Base-by-base conservation (phyloP, 2,888 invertebrate species). In the Eupeodes luniger region DNA sequence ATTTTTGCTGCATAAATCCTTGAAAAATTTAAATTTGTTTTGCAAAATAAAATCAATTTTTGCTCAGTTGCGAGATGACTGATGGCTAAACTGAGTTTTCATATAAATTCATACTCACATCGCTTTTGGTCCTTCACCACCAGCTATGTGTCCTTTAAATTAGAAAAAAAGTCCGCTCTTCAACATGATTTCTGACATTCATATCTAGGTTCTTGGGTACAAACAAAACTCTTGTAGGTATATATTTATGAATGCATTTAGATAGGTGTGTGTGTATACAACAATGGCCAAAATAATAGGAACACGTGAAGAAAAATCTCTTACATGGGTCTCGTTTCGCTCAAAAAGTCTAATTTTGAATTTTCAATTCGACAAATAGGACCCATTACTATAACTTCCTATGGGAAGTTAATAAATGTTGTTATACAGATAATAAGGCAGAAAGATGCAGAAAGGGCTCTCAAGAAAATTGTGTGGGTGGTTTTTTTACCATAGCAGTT, bases 1-100 rank as follows among this genome's bases (percentile, higher is more conserved):
- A 16, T 19, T 44, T 16, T 6, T 64, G 64, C 47, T 34, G 47
- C 40, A 44, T 36, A 61, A 78, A 75, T 84, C 79, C 84, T 80
- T 84, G 80, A 76, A 80, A 64, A 84, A 80, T 84, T 74, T 55
- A 69, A 83, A 83, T 74, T 74, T 77, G 76, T 51, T 72, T 70
- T 64, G 27, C 12, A 78, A 81, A 81, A 78, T 36, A 74, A 74
- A 85, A 85, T 85, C 74, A 85, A 81, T 85, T 85, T 81, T 81
- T 49, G 77, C 53, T 77, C 72, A 72, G 81, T 53, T 72, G 72
- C 61, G 64, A 66, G 4, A 34, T 59, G 67, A 53, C 34, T 67
- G 51, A n/a, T 62, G 62, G 67, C 64, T 77, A 51, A 27, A 66
- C 36, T 7, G n/a, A 53, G 47, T 70, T 36, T 69, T 16, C 51